Conservation (phyloP, 1,140 invertebrate species). For the Pogonomyrmex californicus region DNA sequence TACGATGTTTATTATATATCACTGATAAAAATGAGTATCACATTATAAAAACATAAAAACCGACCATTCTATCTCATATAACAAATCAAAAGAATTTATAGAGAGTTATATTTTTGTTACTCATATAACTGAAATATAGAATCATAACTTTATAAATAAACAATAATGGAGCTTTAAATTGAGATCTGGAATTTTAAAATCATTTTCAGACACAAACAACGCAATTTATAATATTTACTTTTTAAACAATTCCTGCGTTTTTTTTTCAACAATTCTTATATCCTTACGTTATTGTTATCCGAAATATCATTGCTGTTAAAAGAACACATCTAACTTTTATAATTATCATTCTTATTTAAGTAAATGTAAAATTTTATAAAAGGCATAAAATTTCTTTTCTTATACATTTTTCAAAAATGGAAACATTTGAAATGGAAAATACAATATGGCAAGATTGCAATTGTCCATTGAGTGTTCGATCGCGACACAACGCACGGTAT, state of each 20-base stretch:
- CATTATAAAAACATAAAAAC: not conserved
- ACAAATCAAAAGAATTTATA: not conserved
- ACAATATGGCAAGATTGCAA: not conserved
- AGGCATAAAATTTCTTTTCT: not conserved
- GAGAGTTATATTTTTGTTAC: not conserved
- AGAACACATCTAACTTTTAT: not conserved
- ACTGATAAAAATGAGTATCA: not conserved
- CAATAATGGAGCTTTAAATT: not conserved
- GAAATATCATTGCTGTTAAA: not conserved
- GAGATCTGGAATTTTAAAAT: not conserved
- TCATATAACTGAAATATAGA: not conserved
- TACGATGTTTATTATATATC: not conserved
- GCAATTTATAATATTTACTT: not conserved
- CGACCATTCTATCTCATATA: not conserved
- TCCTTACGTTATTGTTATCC: not conserved
- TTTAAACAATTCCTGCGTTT: not conserved
- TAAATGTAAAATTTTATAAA: not conserved
- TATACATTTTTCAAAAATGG: not conserved
- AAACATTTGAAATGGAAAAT: not conserved
- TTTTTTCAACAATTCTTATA: not conserved
- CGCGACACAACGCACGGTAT: not conserved
- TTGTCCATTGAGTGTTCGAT: not conserved
- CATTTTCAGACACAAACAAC: not conserved
- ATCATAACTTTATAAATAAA: not conserved
- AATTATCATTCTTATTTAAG: not conserved